Conservation (phyloP, 2,797 vertebrate species). For the Sebastolobus altivelis region DNA sequence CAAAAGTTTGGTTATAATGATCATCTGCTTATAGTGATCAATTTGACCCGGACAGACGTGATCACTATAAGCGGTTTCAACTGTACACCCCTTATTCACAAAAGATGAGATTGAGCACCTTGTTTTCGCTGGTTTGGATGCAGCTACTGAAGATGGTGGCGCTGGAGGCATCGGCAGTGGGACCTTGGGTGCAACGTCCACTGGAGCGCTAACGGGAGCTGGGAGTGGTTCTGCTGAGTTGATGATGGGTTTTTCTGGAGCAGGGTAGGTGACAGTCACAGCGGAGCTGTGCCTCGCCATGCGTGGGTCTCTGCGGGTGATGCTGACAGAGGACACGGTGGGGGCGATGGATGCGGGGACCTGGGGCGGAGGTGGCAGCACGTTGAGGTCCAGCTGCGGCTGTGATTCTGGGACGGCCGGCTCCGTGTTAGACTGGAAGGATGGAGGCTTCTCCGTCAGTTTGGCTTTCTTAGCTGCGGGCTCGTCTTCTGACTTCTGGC, state of each 20-base stretch:
- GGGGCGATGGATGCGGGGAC: conserved; percentile 60
- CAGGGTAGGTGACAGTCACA: conserved; percentile 37
- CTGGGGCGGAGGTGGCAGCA: conserved; percentile 58
- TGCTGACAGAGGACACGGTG: conserved; percentile 87
- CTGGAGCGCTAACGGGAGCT: conserved; percentile 54
- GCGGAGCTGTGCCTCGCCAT: conserved; percentile 85
- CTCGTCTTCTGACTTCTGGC: conserved; percentile 94
- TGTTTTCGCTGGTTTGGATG: conserved; percentile 64
- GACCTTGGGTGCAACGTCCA: conserved; percentile 64
- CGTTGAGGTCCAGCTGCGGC: conserved; percentile 66
- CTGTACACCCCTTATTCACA: no score
- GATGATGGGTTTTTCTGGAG: conserved; percentile 66
- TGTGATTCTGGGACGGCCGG: conserved; percentile 69
- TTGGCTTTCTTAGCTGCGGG: conserved; percentile 89
- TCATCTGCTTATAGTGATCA: no score
- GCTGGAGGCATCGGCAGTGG: conserved; percentile 79
- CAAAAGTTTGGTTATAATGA: no score
- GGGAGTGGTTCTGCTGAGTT: conserved; percentile 44
- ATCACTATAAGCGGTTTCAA: no score
- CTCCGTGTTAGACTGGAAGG: conserved; percentile 65
- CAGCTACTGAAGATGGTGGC: conserved; percentile 52
- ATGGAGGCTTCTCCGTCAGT: conserved; percentile 22
- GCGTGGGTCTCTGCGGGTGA: conserved; percentile 94
- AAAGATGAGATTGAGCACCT: conserved; percentile 63
- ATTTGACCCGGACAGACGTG: no score